phyloP scores from a whole-genome alignment of 1,140 invertebrate genomes.

The Eriosoma lanigerum region DNA sequence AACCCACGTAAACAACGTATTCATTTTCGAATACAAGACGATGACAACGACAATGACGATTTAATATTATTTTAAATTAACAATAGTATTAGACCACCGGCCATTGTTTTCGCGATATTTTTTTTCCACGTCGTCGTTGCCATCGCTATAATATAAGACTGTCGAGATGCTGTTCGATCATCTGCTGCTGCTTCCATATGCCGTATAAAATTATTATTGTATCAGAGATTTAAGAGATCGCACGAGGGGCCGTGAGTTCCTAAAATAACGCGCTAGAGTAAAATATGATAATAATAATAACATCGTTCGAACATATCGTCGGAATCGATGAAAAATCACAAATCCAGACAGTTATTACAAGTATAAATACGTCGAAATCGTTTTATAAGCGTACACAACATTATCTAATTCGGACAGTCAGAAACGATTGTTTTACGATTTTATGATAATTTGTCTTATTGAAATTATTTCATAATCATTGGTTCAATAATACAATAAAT shows the following conservation, averaged over 20 bases:
- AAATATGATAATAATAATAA: too few species aligned
- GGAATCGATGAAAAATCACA: too few species aligned
- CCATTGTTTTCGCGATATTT: too few species aligned
- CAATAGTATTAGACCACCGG: not conserved
- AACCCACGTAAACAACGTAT: constrained; percentile 32
- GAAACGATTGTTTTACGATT: too few species aligned
- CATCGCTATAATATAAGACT: not conserved
- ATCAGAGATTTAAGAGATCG: not conserved
- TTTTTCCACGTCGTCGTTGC: not conserved
- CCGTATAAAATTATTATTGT: not conserved
- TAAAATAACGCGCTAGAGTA: constrained; percentile 14
- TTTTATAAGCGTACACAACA: too few species aligned
- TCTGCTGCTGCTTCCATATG: constrained; percentile 3
- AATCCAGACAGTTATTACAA: too few species aligned
- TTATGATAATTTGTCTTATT: too few species aligned
- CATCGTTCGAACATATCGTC: too few species aligned
- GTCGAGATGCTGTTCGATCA: not conserved
- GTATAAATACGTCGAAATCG: too few species aligned
- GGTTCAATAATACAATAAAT: too few species aligned
- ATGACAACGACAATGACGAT: not conserved
- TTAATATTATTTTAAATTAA: not conserved
- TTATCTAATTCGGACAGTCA: too few species aligned
- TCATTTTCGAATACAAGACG: constrained; percentile 23
- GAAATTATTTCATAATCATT: too few species aligned
- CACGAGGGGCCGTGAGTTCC: constrained; percentile 4